Conservation (phyloP, 35 echinoderm and acorn worm species). For the Hemicentrotus pulcherrimus region DNA sequence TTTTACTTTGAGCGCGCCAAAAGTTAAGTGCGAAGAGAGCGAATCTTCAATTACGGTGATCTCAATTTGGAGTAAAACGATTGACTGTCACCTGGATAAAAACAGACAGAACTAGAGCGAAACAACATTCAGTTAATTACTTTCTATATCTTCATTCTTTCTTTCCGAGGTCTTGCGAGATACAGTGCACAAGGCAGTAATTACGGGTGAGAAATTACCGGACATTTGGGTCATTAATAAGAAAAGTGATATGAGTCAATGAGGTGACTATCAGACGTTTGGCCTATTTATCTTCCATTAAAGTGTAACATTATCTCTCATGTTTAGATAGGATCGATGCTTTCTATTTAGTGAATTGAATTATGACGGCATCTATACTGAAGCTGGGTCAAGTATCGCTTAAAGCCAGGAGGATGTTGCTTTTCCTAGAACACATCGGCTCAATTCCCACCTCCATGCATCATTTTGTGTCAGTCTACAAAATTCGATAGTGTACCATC, state of each 20-base stretch:
- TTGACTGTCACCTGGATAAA: neutral
- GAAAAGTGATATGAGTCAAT: neutral
- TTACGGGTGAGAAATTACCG: slow-evolving; percentile 1
- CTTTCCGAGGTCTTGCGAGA: neutral
- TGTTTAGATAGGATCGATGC: slow-evolving; percentile 11
- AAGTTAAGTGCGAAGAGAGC: neutral
- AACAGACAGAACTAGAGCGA: slow-evolving; percentile 9
- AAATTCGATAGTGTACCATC: neutral
- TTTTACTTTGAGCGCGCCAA: neutral
- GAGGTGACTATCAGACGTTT: neutral
- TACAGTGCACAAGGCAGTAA: neutral
- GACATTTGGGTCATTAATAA: neutral
- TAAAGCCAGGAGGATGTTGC: neutral
- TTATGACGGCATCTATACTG: neutral
- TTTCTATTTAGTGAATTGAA: neutral
- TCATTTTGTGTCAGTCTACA: neutral
- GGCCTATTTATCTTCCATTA: slow-evolving; percentile 18
- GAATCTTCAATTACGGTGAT: neutral
- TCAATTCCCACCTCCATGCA: neutral
- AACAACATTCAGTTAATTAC: neutral
- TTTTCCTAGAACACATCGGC: neutral
- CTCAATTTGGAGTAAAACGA: neutral
- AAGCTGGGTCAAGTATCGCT: neutral
- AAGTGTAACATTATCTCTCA: neutral
- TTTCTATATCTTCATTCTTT: neutral